These are phyloP conservation scores for Ormyrus pomaceus DNA, from an alignment of 2,888 invertebrate genomes.

Conservation along the genomic window DNA sequence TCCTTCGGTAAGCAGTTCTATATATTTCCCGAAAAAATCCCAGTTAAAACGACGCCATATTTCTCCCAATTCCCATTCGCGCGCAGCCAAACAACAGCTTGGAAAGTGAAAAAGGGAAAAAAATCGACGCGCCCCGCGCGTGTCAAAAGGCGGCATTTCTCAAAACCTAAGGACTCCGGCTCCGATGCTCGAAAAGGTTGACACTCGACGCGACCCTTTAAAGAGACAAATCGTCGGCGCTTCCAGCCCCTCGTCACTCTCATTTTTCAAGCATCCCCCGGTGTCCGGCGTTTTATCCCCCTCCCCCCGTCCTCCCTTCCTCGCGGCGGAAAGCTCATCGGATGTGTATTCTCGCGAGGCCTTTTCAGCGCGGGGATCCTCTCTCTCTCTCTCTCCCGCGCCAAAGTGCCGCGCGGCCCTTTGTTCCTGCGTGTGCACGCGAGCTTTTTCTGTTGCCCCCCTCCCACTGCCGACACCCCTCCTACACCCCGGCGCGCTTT, in stretches of 20 bases:
- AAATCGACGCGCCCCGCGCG: neutral
- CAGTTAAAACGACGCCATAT: too few species aligned
- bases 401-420: constrained; percentile 30
- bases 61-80: too few species aligned
- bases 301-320: neutral
- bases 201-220: constrained; percentile 28
- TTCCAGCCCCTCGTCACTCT: constrained; percentile 11
- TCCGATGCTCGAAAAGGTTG: constrained; percentile 19
- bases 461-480: neutral
- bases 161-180: too few species aligned
- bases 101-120: neutral
- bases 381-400: neutral
- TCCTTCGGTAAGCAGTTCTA: too few species aligned
- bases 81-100: neutral
- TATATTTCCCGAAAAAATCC: too few species aligned
- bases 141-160: neutral
- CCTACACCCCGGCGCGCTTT: constrained; percentile 19
- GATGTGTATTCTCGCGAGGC: constrained; percentile 51
- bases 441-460: neutral
- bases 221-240: constrained; percentile 45
- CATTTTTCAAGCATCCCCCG: constrained; percentile 46
- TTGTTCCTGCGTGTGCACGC: constrained; percentile 42
- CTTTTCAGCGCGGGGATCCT: constrained; percentile 12
- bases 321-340: constrained; percentile 43
- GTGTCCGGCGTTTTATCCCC: neutral